Evolutionary conservation across 2,113 vertebrate species (phyloP), one percentile per base, ranked within the genome.

Genomic region (Lutjanus erythropterus): DNA sequence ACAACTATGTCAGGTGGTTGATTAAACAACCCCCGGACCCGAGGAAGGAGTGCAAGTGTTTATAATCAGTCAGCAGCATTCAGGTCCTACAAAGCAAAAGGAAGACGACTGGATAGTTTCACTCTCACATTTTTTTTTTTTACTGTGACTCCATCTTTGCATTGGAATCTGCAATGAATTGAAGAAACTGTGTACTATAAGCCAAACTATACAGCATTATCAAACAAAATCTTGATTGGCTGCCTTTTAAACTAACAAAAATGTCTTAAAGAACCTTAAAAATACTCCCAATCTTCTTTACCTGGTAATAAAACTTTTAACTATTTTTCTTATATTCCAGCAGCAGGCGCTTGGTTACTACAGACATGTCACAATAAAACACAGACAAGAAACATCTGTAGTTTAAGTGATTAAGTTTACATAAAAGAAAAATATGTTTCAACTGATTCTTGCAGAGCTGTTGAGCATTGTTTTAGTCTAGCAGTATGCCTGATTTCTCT

Each of bases 371-470:
- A 41, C 46, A n/a, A 21, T 72, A 3, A 9, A 18, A 55, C 29
- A 44, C 29, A 64, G 3, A 31, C 16, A 23, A 68, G 35, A 18
- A 55, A 64, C 15, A 33, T 16, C 5, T 11, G 15, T 42, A 42
- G 41, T 23, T 33, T 25, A 19, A 23, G 39, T 16, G 33, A 66
- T 42, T 0, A 47, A 9, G 46, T 42, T 35, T 61, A 14, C 42
- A 78, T 33, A 27, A 35, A 52, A 62, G 21, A 50, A 67, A 80
- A 33, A 58, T 23, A 53, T 21, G 42, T 66, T 29, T 44, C 1
- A 31, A 21, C 23, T 18, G 9, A 78, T 39, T 56, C 31, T 15
- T 14, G 39, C 41, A 44, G 29, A 37, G 6, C 37, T 16, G 21
- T 9, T 18, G 33, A 78, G 37, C 10, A 23, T 14, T 71, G 39